Conservation (phyloP, 2,113 vertebrate genomes). For the Pseudopipra pipra region DNA sequence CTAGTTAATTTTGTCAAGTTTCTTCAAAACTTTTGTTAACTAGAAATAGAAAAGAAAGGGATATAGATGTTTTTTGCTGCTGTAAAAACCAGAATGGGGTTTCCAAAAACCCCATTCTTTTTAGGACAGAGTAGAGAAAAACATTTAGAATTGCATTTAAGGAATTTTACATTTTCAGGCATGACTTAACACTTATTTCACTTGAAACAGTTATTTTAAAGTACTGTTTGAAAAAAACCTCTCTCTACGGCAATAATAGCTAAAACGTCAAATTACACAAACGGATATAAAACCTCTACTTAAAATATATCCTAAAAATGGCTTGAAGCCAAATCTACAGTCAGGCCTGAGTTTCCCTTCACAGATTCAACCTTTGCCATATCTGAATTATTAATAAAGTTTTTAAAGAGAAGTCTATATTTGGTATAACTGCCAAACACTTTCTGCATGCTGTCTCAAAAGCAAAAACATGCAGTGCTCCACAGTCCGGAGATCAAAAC, state of each 20-base stretch:
- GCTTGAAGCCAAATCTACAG: not conserved
- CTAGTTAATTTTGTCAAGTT: not conserved
- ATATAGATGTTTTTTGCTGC: not conserved
- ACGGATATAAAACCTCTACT: not conserved
- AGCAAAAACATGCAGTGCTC: not conserved
- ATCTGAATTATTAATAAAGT: not conserved
- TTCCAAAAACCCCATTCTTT: too few species aligned
- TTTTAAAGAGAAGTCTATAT: not conserved
- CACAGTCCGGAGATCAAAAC: not conserved
- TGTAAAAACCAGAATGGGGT: not conserved
- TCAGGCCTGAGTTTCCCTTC: not conserved
- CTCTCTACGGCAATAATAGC: not conserved
- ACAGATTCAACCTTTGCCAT: not conserved
- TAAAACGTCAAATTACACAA: not conserved
- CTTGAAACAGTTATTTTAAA: not conserved
- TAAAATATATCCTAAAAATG: not conserved
- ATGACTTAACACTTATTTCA: not conserved
- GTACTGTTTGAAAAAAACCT: not conserved
- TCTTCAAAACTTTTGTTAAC: not conserved
- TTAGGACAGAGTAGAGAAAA: not conserved
- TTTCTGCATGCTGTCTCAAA: not conserved
- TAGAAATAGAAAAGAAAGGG: not conserved
- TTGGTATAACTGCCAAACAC: not conserved
- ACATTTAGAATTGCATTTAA: not conserved
- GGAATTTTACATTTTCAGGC: not conserved